phyloP scores from a whole-genome alignment of 2,113 vertebrate species.

The Macrotis lagotis region DNA sequence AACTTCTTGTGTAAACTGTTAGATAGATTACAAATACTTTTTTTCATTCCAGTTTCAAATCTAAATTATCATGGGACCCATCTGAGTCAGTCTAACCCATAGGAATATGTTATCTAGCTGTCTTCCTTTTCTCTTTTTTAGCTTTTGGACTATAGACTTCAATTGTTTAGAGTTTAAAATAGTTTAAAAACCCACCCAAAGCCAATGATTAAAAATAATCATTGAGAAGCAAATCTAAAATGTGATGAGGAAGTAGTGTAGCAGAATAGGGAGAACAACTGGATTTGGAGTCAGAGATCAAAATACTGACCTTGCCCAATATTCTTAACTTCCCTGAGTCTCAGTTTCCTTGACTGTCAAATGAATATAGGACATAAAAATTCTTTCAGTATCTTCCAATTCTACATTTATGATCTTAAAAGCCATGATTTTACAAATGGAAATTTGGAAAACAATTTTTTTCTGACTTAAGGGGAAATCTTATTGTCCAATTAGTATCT shows the following conservation, averaged over 20 bases:
- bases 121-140: neutral
- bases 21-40: neutral
- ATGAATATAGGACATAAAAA: neutral
- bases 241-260: neutral
- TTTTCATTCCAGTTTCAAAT: neutral
- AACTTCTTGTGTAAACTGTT: neutral
- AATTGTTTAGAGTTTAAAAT: too few species aligned
- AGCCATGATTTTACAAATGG: neutral
- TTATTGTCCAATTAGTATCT: neutral
- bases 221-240: too few species aligned
- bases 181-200: too few species aligned
- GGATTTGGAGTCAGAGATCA: neutral
- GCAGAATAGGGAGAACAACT: neutral
- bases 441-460: neutral
- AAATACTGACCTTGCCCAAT: neutral
- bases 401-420: neutral
- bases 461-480: neutral
- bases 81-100: neutral
- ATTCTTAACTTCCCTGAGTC: neutral
- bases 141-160: neutral
- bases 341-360: neutral
- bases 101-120: neutral
- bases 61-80: neutral
- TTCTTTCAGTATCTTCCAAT: neutral
- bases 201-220: too few species aligned